Evolutionary conservation across 1,140 invertebrate genomes (phyloP), one percentile per base, ranked within the genome.

Genomic region (Papilio xuthus): DNA sequence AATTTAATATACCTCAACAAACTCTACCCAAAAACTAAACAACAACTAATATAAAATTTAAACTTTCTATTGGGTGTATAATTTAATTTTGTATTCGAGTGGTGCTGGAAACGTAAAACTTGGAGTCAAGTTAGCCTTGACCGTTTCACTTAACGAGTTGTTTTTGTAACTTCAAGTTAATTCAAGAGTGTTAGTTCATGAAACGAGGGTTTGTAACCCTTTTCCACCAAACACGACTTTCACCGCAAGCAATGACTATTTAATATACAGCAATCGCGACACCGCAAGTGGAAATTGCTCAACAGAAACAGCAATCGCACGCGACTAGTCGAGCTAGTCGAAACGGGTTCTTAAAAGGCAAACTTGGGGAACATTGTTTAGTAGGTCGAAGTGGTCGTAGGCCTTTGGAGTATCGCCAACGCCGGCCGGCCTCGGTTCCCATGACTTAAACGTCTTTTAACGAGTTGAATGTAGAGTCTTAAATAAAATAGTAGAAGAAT

Each of bases 101-200:
- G 67, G 67, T 26, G 32, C n/a, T 42, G 69, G 28, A 9, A 70
- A 42, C 32, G 37, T 42, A 41, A 41, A 70, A 70, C 60, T 70
- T 70, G n/a, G 67, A 70, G 8, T 70, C 37, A 20, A 70, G 69
- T 70, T 42, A 70, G 18, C 69, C 69, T 70, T 70, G 69, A 70
- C 69, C 15, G 69, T 41, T 42, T 70, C 69, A 70, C 12, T 67
- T 67, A 67, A 67, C 60, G 60, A 67, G 26, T 67, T 67, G 26
- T 67, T 67, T 67, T 67, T 67, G 60, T 67, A 67, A 26, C 56
- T 63, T 63, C 56, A 26, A 67, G 60, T 67, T 67, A 67, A 67
- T 67, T 67, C 60, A 67, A 67, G 60, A 67, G 60, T 67, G 60
- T 67, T 67, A 28, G 26, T 67, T 67, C 60, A 67, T 67, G 60